Conservation (phyloP, 2,888 invertebrate species). For the Imbricaverruca yamaguchii region DNA sequence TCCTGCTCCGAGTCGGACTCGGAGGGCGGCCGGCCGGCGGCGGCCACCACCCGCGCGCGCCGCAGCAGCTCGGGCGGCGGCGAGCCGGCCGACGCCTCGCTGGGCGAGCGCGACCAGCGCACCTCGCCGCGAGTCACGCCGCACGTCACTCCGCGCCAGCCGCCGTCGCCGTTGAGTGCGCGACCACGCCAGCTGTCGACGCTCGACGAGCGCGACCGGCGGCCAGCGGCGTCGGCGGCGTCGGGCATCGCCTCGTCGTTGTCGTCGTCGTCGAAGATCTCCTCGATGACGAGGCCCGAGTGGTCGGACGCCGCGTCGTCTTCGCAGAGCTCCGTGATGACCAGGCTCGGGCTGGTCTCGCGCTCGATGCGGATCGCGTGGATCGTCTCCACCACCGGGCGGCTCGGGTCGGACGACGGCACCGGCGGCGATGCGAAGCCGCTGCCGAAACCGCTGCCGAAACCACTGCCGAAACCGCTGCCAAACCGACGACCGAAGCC, state of each 20-base stretch:
- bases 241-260: background rate
- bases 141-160: background rate
- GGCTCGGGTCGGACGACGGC: conserved; percentile 78
- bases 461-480: background rate
- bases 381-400: conserved; percentile 52
- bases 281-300: conserved; percentile 14
- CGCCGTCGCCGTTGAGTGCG: conserved; percentile 23
- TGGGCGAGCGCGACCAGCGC: conserved; percentile 15
- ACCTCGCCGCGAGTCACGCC: background rate
- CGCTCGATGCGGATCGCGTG: conserved; percentile 33
- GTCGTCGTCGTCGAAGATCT: conserved; percentile 14
- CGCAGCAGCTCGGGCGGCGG: conserved; percentile 83
- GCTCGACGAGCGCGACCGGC: conserved; percentile 5
- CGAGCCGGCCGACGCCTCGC: background rate
- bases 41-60: conserved; percentile 84
- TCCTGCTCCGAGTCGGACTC: conserved; percentile 24
- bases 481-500: background rate
- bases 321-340: background rate
- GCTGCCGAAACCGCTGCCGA: conserved; percentile 28
- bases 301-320: background rate
- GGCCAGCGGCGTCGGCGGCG: background rate
- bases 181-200: conserved; percentile 1
- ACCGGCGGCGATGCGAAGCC: conserved; percentile 46
- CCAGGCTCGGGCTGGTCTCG: conserved; percentile 1
- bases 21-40: conserved; percentile 41